Conservation (phyloP, 2,113 vertebrate species). For the Thunnus maccoyii region DNA sequence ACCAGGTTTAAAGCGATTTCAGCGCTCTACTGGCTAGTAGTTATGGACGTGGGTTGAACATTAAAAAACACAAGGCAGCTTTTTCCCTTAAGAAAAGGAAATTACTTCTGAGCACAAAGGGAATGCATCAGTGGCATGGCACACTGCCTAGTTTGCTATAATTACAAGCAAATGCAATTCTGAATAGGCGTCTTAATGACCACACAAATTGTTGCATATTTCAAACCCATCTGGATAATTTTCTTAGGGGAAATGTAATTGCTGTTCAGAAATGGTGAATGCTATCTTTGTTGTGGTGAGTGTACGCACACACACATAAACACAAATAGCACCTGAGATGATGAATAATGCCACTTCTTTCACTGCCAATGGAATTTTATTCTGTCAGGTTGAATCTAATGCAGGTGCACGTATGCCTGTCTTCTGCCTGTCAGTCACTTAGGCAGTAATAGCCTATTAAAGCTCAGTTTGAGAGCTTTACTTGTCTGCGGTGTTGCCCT, state of each 20-base stretch:
- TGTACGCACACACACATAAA: background rate
- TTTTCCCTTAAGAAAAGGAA: slow-evolving; percentile 64
- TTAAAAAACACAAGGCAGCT: slow-evolving; percentile 55
- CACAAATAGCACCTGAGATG: slow-evolving; percentile 54
- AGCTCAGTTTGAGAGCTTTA: background rate
- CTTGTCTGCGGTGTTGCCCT: background rate
- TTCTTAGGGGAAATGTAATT: slow-evolving; percentile 79
- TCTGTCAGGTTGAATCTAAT: slow-evolving; percentile 42
- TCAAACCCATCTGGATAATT: slow-evolving; percentile 81
- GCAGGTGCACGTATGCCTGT: slow-evolving; percentile 23
- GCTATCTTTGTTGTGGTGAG: slow-evolving; percentile 36
- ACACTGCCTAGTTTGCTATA: slow-evolving; percentile 72
- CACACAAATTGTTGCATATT: slow-evolving; percentile 82
- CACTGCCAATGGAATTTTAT: slow-evolving; percentile 32
- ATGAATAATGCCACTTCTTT: slow-evolving; percentile 57
- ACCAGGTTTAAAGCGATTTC: slow-evolving; percentile 48
- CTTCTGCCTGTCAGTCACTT: slow-evolving; percentile 1
- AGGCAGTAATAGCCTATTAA: background rate
- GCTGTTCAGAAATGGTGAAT: slow-evolving; percentile 63
- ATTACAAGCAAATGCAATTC: slow-evolving; percentile 76
- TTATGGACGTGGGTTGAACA: slow-evolving; percentile 67
- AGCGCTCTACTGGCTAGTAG: slow-evolving; percentile 28
- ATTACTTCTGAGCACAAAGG: slow-evolving; percentile 75
- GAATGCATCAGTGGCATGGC: slow-evolving; percentile 69
- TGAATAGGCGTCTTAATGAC: slow-evolving; percentile 79